phyloP scores from a whole-genome alignment of 2,888 invertebrate species.

The Caenorhabditis sp. region DNA sequence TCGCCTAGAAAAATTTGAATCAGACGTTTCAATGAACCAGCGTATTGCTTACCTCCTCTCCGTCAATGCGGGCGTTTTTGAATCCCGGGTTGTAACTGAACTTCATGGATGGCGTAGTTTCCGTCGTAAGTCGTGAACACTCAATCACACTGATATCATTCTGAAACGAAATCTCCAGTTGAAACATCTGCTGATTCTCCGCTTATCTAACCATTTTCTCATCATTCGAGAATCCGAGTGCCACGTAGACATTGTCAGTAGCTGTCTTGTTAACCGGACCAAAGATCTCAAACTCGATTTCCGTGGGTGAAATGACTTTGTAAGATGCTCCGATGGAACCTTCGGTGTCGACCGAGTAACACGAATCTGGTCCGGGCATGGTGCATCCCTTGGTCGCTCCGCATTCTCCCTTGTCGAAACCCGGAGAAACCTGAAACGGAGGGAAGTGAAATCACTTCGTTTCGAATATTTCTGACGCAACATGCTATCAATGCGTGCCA shows the following conservation, averaged over 20 bases:
- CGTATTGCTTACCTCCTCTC: slow-evolving; percentile 28
- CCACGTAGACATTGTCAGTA: slow-evolving; percentile 64
- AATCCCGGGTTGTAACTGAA: slow-evolving; percentile 63
- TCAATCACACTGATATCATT: slow-evolving; percentile 62
- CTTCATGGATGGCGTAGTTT: slow-evolving; percentile 53
- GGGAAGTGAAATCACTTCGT: background rate
- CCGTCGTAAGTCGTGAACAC: slow-evolving; percentile 56
- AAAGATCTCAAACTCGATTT: slow-evolving; percentile 55
- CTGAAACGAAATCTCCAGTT: no score
- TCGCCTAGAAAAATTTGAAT: background rate
- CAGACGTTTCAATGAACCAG: background rate
- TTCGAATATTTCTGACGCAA: slow-evolving; percentile 26
- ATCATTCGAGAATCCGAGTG: slow-evolving; percentile 75
- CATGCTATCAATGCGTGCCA: slow-evolving; percentile 28
- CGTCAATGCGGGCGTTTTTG: slow-evolving; percentile 55
- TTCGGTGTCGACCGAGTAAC: slow-evolving; percentile 26
- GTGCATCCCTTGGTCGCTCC: slow-evolving; percentile 55
- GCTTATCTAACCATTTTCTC: slow-evolving; percentile 53
- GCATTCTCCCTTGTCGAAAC: slow-evolving; percentile 48
- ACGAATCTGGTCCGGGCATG: slow-evolving; percentile 23
- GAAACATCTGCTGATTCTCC: no score
- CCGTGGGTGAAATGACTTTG: background rate
- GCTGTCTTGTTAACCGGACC: slow-evolving; percentile 42
- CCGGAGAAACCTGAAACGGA: slow-evolving; percentile 17
- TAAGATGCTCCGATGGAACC: slow-evolving; percentile 44